Conservation (phyloP, 1,140 invertebrate genomes). For the Drosophila sturtevanti region DNA sequence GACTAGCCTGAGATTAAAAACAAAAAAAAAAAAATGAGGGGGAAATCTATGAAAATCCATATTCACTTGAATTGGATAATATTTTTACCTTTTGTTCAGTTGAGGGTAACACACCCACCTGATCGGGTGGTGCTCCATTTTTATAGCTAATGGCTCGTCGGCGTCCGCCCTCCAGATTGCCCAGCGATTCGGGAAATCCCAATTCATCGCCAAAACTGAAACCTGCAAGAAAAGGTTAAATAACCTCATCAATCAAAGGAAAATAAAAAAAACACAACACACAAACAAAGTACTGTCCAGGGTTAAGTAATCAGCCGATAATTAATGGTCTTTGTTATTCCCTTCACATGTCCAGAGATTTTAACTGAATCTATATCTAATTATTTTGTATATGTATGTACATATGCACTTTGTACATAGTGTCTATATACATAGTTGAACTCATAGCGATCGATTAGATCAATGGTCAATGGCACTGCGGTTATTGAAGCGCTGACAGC, state of each 20-base stretch:
- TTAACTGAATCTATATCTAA: conserved; percentile 40
- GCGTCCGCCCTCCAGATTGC: conserved; percentile 88
- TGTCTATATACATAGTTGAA: not conserved
- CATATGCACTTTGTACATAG: conserved; percentile 27
- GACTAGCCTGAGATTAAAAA: conserved; percentile 14
- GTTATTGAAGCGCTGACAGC: conserved; percentile 4
- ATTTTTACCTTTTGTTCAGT: conserved; percentile 55
- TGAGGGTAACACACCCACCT: conserved; percentile 66
- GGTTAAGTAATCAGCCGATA: conserved; percentile 51
- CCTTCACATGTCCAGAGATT: conserved; percentile 21
- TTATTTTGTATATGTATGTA: conserved; percentile 7
- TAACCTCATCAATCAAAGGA: conserved; percentile 51
- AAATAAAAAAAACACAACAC: conserved; percentile 8
- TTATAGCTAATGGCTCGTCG: conserved; percentile 86
- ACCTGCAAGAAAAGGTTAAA: conserved; percentile 83
- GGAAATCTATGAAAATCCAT: not conserved
- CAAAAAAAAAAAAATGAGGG: not conserved
- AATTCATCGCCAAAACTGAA: conserved; percentile 93
- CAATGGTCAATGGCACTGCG: conserved; percentile 10
- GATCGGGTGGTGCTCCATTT: conserved; percentile 83
- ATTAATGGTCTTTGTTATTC: conserved; percentile 57
- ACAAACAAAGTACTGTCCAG: not conserved
- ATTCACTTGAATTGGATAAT: not conserved
- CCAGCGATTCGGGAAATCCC: conserved; percentile 90
- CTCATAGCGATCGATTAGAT: not conserved